Base-by-base conservation (phyloP, 2,113 vertebrate genomes). In the Oxyruncus cristatus region DNA sequence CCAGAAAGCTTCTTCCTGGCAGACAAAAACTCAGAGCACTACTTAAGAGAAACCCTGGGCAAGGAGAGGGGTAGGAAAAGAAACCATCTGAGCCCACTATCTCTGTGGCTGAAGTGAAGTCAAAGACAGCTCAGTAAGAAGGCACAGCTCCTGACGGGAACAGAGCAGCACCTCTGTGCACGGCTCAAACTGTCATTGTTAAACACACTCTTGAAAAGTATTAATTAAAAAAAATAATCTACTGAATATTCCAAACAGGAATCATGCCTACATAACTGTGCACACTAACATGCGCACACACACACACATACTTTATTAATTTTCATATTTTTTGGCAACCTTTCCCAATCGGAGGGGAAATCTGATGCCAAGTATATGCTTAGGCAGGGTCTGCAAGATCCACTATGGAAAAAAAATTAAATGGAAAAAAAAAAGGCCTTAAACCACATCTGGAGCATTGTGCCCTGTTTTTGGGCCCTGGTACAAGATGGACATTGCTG, bases 111-210 rank as follows among this genome's bases (percentile, higher is more conserved):
- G 59, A 76, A 41, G 44, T 4, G 7, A 78, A 66, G 56, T 32
- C 2, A 14, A 81, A 30, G 6, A 52, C 35, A 76, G 53, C 10
- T 17, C 1, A 3, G 23, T 30, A 49, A 92, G 33, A 79, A 24
- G 58, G 37, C 44, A 76, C 0, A 6, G 41, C 12, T 80, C 12
- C 35, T 1, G 1, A 2, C 0, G 2, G 23, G 27, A 90, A 33
- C n/a, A 68, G 28, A 33, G 55, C 46, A 71, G 41, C 1, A 2
- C 3, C 0, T 61, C 66, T 39, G 28, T 13, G 8, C n/a, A 62
- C 17, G 9, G 26, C 27, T 84, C 50, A 62, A 47, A 50, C 13
- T 26, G 11, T 8, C 62, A n/a, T 18, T 74, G 50, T 88, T 37
- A 59, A 42, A 67, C 18, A 85, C 19, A 22, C 7, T n/a, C 4